A percentile compares a stretch with the other conserved stretches of the same genome.
Conservation (phyloP, 2,113 vertebrate genomes). For the Macquaria ambigua region DNA sequence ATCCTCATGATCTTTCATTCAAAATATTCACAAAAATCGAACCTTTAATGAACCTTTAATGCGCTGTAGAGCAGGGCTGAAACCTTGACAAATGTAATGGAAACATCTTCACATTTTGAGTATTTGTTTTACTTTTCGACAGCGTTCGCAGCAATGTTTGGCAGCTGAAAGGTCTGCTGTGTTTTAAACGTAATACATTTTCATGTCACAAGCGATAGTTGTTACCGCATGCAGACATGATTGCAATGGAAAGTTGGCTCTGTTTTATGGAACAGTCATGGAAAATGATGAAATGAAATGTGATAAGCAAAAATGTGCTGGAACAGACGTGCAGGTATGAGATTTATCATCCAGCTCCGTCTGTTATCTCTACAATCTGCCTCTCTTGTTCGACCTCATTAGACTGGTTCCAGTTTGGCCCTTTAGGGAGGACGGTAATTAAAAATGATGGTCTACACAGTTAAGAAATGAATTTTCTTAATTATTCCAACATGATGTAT, state of each 20-base stretch:
- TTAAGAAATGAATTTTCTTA: slow-evolving; percentile 71
- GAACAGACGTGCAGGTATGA: slow-evolving; percentile 37
- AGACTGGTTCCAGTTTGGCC: slow-evolving; percentile 39
- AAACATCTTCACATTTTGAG: background rate
- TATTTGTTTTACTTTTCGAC: background rate
- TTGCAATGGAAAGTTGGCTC: slow-evolving; percentile 57
- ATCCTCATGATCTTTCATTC: too few species aligned
- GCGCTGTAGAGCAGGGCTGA: background rate
- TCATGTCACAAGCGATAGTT: slow-evolving; percentile 2
- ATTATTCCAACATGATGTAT: slow-evolving; percentile 66
- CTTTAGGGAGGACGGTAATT: slow-evolving; percentile 63
- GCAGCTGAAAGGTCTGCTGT: background rate
- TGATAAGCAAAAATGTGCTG: slow-evolving; percentile 46
- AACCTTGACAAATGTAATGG: background rate
- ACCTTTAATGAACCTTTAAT: too few species aligned
- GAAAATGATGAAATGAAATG: slow-evolving; percentile 55
- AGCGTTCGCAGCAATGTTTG: background rate
- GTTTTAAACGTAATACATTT: slow-evolving; percentile 12
- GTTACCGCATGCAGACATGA: slow-evolving; percentile 10
- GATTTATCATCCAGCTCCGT: slow-evolving; percentile 29
- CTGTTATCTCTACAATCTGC: slow-evolving; percentile 35
- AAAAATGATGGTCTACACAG: slow-evolving; percentile 54
- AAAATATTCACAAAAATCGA: too few species aligned
- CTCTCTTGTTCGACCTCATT: slow-evolving; percentile 31
- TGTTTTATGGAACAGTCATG: slow-evolving; percentile 27